Evolutionary conservation across 1,140 invertebrate genomes (phyloP).

Genomic region (Drosophila tropicalis): DNA sequence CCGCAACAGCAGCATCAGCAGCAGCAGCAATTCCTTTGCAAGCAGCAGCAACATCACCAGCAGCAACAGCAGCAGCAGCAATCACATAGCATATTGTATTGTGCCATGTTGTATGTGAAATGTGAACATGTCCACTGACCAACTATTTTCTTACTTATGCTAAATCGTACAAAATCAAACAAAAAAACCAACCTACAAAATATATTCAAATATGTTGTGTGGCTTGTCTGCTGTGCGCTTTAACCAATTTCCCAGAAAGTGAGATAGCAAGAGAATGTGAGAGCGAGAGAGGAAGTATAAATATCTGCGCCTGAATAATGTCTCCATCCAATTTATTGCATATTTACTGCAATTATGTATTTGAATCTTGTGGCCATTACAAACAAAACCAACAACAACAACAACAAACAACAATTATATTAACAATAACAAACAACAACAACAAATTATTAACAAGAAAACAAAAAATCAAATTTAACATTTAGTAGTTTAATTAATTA

Average conservation of each 20-base stretch:
- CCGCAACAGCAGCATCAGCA: constrained; percentile 28
- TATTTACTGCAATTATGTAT: constrained; percentile 7
- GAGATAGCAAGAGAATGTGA: background rate
- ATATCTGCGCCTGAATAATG: constrained; percentile 21
- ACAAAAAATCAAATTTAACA: constrained; percentile 67
- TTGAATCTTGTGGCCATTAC: constrained; percentile 20
- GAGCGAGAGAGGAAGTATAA: background rate
- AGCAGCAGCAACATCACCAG: constrained; percentile 30
- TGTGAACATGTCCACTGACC: constrained; percentile 40
- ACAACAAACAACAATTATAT: background rate
- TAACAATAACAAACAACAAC: constrained; percentile 39
- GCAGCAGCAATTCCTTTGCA: constrained; percentile 1
- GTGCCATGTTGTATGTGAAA: constrained; percentile 18
- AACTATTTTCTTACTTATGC: constrained; percentile 24
- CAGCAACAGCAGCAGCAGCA: constrained; percentile 24
- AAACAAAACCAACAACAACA: constrained; percentile 27
- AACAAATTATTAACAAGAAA: constrained; percentile 46
- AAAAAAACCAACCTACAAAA: background rate
- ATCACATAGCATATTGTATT: constrained; percentile 8
- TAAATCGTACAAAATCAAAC: constrained; percentile 25
- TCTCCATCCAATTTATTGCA: constrained; percentile 36
- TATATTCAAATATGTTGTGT: constrained; percentile 15
- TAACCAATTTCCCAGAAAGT: background rate
- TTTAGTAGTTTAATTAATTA: constrained; percentile 58
- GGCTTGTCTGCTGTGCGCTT: constrained; percentile 2